Evolutionary conservation across 2,113 vertebrate genomes (phyloP).

Genomic region (Tragelaphus strepsiceros): DNA sequence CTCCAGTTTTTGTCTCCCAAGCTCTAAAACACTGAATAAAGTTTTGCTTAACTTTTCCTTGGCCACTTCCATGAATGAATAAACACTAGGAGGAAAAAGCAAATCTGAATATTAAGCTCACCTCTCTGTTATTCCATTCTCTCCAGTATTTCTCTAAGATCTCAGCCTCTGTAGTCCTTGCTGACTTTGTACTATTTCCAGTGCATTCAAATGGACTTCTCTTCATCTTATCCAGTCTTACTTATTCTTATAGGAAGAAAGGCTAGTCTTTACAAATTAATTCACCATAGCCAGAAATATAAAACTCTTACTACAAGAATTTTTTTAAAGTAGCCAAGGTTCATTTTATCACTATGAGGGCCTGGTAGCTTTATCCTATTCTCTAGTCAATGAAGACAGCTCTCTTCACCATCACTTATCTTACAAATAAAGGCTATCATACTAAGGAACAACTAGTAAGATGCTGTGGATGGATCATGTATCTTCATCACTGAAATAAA

Average conservation of each 20-base stretch:
- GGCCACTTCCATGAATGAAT: not conserved
- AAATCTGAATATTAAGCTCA: not conserved
- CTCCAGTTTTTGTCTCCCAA: not conserved
- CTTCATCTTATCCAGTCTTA: not conserved
- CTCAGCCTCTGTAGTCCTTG: not conserved
- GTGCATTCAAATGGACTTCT: not conserved
- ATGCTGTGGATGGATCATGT: not conserved
- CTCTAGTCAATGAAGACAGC: not conserved
- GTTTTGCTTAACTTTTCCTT: not conserved
- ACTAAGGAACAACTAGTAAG: not conserved
- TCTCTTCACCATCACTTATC: not conserved
- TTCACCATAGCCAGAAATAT: not conserved
- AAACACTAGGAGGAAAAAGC: not conserved
- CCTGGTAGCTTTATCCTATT: not conserved
- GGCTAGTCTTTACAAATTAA: not conserved
- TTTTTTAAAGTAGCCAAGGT: slow-evolving; percentile 13
- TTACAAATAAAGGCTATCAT: not conserved
- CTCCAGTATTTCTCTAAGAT: not conserved
- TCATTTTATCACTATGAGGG: not conserved
- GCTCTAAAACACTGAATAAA: not conserved
- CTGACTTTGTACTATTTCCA: not conserved
- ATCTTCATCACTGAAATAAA: not conserved
- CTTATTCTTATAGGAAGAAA: not conserved
- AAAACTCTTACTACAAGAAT: not conserved
- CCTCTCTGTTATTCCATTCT: not conserved